phyloP scores from a whole-genome alignment of 2,797 vertebrate species.

The Neosalanx taihuensis region DNA sequence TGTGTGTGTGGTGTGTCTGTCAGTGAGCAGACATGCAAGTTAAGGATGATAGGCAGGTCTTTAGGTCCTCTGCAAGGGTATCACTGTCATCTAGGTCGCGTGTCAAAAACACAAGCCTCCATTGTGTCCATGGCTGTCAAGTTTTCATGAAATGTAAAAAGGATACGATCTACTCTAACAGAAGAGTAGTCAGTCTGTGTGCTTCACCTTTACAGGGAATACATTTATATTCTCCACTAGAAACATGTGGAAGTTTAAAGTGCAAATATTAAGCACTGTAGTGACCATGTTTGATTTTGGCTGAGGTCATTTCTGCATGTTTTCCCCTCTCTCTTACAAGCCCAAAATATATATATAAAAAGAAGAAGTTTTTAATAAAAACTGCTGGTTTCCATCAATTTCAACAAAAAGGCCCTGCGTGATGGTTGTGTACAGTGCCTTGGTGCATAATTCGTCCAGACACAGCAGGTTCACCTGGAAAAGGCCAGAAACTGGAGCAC shows the following conservation, averaged over 20 bases:
- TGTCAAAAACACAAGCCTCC: conserved; percentile 18
- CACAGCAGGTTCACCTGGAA: conserved; percentile 75
- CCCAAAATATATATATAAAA: background rate
- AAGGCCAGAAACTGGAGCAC: conserved; percentile 91
- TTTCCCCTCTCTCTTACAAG: background rate
- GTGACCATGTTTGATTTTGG: too few species aligned
- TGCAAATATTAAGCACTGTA: background rate
- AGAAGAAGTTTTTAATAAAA: too few species aligned
- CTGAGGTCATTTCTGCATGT: too few species aligned
- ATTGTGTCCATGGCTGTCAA: conserved; percentile 22
- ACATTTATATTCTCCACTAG: background rate
- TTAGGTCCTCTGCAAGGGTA: conserved; percentile 28
- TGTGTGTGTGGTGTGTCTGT: conserved; percentile 22
- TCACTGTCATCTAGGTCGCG: conserved; percentile 30
- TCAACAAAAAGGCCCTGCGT: background rate
- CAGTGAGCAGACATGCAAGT: conserved; percentile 27
- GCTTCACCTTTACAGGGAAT: background rate
- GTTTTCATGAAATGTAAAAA: conserved; percentile 16
- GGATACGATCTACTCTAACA: background rate
- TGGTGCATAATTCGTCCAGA: background rate
- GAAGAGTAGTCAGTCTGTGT: background rate
- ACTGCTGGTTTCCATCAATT: conserved; percentile 8
- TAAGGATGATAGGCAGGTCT: conserved; percentile 34
- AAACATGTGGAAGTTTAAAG: too few species aligned
- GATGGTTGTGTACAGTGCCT: background rate